A percentile compares a stretch with the other conserved stretches of the same genome.
Conservation (phyloP, 1,140 invertebrate species). For the Semibalanus balanoides region DNA sequence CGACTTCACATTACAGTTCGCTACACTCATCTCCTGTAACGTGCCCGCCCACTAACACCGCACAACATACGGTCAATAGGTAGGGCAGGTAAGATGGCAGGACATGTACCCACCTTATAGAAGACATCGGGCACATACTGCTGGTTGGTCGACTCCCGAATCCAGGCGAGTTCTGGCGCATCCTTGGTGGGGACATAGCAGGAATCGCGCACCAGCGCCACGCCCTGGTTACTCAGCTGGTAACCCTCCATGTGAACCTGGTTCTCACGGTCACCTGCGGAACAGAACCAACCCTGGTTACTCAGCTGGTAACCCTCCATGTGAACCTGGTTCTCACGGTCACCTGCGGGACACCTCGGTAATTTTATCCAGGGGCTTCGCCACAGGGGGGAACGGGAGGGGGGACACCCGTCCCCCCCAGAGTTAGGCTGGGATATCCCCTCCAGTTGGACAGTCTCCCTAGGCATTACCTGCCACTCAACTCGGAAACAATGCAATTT, state of each 20-base stretch:
- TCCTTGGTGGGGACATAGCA: constrained; percentile 93
- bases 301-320: constrained; percentile 95
- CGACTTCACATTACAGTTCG: too few relatives aligned
- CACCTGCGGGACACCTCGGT: constrained; percentile 5
- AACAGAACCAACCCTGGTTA: constrained; percentile 63
- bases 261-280: constrained; percentile 14
- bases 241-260: constrained; percentile 98
- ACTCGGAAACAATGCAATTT: too few relatives aligned
- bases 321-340: constrained; percentile 54
- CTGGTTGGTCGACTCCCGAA: constrained; percentile 78
- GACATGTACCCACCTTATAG: constrained; percentile 95
- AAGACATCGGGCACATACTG: constrained; percentile 99
- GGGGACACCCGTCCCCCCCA: too few relatives aligned
- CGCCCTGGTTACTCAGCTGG: constrained; percentile 88
- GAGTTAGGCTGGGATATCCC: too few relatives aligned
- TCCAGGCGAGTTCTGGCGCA: constrained; percentile 89
- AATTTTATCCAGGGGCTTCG: too few relatives aligned
- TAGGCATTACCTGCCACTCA: too few relatives aligned
- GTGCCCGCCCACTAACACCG: too few relatives aligned
- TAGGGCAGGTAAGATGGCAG: too few relatives aligned
- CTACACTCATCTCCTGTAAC: too few relatives aligned
- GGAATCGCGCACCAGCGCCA: constrained; percentile 84
- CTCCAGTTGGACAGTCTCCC: too few relatives aligned
- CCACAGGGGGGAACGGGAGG: too few relatives aligned
- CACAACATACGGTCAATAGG: too few relatives aligned